These are phyloP conservation scores for Psylliodes chrysocephalus DNA, from an alignment of 2,888 invertebrate species.

Conservation along the genomic window DNA sequence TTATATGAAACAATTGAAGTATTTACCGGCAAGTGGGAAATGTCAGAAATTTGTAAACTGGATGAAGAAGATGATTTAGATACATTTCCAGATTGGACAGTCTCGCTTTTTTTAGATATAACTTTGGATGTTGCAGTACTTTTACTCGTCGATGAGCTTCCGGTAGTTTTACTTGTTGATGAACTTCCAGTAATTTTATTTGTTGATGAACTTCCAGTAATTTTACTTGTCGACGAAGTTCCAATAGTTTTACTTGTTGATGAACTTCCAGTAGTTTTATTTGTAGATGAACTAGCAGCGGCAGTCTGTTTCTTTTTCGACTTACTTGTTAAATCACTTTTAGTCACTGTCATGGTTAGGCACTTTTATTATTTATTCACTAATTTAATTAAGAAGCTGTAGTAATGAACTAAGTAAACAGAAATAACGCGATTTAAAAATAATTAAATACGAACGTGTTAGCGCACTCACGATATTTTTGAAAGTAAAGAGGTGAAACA, in stretches of 20 bases:
- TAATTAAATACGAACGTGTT: slow-evolving; percentile 40
- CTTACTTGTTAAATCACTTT: slow-evolving; percentile 52
- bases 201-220: slow-evolving; percentile 49
- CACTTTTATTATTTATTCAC: slow-evolving; percentile 31
- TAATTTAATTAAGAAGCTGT: slow-evolving; percentile 29
- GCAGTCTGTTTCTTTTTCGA: slow-evolving; percentile 51
- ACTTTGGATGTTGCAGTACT: slow-evolving; percentile 50
- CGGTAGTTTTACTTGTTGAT: no score
- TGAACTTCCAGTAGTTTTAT: slow-evolving; percentile 48
- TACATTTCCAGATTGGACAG: slow-evolving; percentile 45
- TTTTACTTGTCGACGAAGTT: slow-evolving; percentile 49
- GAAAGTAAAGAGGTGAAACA: slow-evolving; percentile 46
- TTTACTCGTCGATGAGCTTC: slow-evolving; percentile 47
- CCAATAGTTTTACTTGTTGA: slow-evolving; percentile 49
- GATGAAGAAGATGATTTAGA: slow-evolving; percentile 61
- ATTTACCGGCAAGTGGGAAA: slow-evolving; percentile 61
- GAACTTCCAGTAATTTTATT: slow-evolving; percentile 49
- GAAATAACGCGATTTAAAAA: slow-evolving; percentile 43
- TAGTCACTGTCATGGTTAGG: slow-evolving; percentile 57
- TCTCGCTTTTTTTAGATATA: slow-evolving; percentile 43
- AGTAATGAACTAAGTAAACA: slow-evolving; percentile 39
- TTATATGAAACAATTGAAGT: slow-evolving; percentile 58
- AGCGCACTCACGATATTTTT: slow-evolving; percentile 52
- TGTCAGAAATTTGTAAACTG: slow-evolving; percentile 61
- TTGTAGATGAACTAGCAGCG: slow-evolving; percentile 39